phyloP scores from a whole-genome alignment of 2,797 vertebrate species.

The Danio tinwini region DNA sequence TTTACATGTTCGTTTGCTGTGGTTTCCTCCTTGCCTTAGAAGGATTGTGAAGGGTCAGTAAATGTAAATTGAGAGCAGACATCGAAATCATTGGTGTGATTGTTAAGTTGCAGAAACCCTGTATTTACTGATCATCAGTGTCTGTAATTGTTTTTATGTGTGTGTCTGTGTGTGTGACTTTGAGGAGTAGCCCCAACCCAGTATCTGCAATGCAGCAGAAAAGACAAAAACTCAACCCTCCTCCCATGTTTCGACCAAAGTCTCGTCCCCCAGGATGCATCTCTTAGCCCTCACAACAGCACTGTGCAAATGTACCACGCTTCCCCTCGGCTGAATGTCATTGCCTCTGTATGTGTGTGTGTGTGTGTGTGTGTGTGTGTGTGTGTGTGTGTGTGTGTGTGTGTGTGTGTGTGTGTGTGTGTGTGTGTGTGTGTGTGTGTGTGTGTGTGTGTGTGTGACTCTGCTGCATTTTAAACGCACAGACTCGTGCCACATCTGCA shows the following conservation, averaged over 20 bases:
- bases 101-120: constrained; percentile 10
- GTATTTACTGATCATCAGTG: constrained; percentile 39
- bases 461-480: constrained; percentile 44
- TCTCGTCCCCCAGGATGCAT: constrained; percentile 67
- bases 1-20: constrained; percentile 2
- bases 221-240: constrained; percentile 57
- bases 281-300: constrained; percentile 40
- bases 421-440: constrained; percentile 3
- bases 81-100: not conserved
- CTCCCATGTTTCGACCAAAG: constrained; percentile 69
- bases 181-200: constrained; percentile 76
- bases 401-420: constrained; percentile 15
- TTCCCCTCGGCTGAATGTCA: constrained; percentile 45
- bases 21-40: not conserved
- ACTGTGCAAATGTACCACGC: constrained; percentile 35
- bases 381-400: constrained; percentile 11
- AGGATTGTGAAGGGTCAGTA: constrained; percentile 1
- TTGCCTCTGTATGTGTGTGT: constrained; percentile 21
- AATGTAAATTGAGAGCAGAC: not conserved
- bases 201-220: constrained; percentile 86
- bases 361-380: constrained; percentile 10
- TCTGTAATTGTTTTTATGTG: constrained; percentile 30
- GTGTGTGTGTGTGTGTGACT: constrained; percentile 10
- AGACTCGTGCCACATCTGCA: constrained; percentile 66
- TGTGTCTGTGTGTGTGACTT: constrained; percentile 61